phyloP scores from a whole-genome alignment of 1,140 invertebrate species.

The Globodera ellingtonae region DNA sequence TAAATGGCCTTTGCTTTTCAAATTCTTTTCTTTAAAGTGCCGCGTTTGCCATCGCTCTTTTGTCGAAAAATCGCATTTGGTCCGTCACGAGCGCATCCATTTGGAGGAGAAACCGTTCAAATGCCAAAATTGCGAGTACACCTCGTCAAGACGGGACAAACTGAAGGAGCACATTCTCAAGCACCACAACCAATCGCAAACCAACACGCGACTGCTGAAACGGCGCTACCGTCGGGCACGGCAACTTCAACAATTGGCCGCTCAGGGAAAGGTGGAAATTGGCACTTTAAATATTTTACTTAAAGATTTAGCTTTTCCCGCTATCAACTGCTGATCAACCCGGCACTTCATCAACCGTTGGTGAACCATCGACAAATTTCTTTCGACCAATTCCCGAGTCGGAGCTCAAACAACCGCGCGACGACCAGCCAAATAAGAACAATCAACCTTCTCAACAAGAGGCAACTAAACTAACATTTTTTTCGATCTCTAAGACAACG shows the following conservation, averaged over 20 bases:
- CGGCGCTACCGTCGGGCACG: slow-evolving; percentile 42
- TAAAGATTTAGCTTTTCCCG: slow-evolving; percentile 14
- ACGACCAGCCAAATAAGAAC: background rate
- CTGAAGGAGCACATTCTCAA: slow-evolving; percentile 74
- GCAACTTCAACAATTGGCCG: slow-evolving; percentile 49
- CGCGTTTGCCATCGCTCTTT: slow-evolving; percentile 72
- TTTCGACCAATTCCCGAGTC: slow-evolving; percentile 31
- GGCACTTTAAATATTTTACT: background rate
- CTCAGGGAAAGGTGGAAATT: slow-evolving; percentile 44
- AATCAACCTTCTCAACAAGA: slow-evolving; percentile 1
- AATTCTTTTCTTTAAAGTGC: slow-evolving; percentile 64
- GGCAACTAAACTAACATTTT: slow-evolving; percentile 1
- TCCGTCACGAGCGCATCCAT: slow-evolving; percentile 73
- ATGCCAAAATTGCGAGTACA: slow-evolving; percentile 73
- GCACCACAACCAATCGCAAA: slow-evolving; percentile 68
- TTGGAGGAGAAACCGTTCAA: slow-evolving; percentile 67
- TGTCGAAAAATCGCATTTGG: slow-evolving; percentile 74
- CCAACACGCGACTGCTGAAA: slow-evolving; percentile 21
- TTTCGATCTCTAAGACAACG: background rate
- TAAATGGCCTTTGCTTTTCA: no score
- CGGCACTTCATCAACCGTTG: background rate
- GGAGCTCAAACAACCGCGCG: background rate
- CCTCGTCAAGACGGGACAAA: slow-evolving; percentile 73
- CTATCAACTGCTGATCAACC: background rate
- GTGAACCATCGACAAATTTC: slow-evolving; percentile 21